A percentile compares a stretch with the other conserved stretches of the same genome.
Conservation (phyloP, 2,113 vertebrate species). For the Macquaria ambigua region DNA sequence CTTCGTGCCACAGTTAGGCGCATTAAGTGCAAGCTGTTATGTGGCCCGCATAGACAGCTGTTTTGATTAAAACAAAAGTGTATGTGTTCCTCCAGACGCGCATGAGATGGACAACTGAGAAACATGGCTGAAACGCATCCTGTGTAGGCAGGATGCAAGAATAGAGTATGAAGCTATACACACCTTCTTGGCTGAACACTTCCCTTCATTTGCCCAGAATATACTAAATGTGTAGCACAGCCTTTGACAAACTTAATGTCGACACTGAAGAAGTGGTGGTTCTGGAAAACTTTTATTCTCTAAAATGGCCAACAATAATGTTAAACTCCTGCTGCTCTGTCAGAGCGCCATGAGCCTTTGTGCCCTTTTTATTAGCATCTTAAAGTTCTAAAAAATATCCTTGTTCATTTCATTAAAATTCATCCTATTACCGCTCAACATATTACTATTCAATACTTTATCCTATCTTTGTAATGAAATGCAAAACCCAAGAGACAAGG, state of each 20-base stretch:
- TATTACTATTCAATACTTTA: slow-evolving; percentile 60
- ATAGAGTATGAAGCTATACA: neutral
- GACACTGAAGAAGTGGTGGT: neutral
- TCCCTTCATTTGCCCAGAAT: neutral
- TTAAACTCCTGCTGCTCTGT: slow-evolving; percentile 9
- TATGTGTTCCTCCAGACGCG: neutral
- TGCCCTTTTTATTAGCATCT: slow-evolving; percentile 15
- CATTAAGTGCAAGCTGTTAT: neutral
- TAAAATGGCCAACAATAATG: neutral
- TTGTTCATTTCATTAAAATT: slow-evolving; percentile 55
- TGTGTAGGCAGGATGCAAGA: neutral
- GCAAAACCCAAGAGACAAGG: slow-evolving; percentile 66
- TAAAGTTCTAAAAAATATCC: slow-evolving; percentile 32
- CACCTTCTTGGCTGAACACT: neutral
- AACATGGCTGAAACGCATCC: neutral
- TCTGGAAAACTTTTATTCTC: neutral
- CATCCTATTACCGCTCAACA: slow-evolving; percentile 38
- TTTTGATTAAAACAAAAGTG: neutral
- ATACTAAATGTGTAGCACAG: too few relatives aligned
- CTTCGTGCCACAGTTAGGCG: neutral
- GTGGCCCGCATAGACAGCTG: neutral
- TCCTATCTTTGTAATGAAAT: slow-evolving; percentile 69
- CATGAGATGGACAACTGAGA: neutral
- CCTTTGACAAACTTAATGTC: neutral
- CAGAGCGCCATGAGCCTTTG: neutral